Conservation (phyloP, 2,888 invertebrate genomes). For the Brachyptera putata region DNA sequence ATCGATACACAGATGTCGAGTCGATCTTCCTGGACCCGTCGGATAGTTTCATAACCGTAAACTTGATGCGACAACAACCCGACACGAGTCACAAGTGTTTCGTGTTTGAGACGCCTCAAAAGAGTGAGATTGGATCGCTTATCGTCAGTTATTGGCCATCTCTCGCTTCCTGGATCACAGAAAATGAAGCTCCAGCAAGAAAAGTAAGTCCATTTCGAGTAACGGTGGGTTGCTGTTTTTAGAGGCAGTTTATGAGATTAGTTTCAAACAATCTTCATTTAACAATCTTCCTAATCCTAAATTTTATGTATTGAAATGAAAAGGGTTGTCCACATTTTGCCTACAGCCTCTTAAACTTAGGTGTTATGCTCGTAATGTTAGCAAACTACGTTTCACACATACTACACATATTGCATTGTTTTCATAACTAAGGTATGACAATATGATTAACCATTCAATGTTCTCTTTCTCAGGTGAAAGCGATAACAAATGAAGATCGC, state of each 20-base stretch:
- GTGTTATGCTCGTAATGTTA: no score
- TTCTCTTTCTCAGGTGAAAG: conserved; percentile 46
- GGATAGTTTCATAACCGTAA: conserved; percentile 87
- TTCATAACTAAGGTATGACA: no score
- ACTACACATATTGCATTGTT: no score
- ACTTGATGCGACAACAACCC: conserved; percentile 66
- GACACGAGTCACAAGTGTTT: conserved; percentile 71
- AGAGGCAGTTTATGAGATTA: no score
- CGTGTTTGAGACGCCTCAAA: conserved; percentile 86
- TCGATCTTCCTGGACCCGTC: conserved; percentile 87
- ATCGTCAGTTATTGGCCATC: conserved; percentile 88
- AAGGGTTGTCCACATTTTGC: no score
- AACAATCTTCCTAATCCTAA: no score
- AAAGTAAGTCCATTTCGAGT: conserved; percentile 45
- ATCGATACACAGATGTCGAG: conserved; percentile 86
- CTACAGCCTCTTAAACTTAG: no score
- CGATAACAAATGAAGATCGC: conserved; percentile 84
- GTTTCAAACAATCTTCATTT: no score
- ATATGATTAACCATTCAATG: no score
- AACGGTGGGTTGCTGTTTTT: no score
- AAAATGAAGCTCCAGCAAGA: conserved; percentile 62
- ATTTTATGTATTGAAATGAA: no score
- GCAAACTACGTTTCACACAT: no score
- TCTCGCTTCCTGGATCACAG: conserved; percentile 73
- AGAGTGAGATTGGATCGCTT: conserved; percentile 86